phyloP scores from a whole-genome alignment of 2,797 vertebrate genomes.

The Gymnothorax reevesii region DNA sequence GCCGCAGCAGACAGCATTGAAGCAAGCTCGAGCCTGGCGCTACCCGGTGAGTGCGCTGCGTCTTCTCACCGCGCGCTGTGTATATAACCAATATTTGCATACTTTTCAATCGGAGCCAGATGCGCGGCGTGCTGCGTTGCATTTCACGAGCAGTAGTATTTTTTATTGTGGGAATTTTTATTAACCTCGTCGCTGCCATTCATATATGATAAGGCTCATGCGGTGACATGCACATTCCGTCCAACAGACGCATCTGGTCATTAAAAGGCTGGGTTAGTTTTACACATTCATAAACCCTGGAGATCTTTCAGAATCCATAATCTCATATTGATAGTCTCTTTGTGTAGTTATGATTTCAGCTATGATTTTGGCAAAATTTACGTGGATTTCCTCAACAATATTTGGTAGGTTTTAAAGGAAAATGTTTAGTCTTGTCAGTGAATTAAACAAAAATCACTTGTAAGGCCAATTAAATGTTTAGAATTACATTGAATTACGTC shows the following conservation, averaged over 20 bases:
- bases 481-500: conserved; percentile 35
- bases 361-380: background rate
- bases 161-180: conserved; percentile 55
- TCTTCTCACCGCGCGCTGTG: conserved; percentile 48
- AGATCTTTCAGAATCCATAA: background rate
- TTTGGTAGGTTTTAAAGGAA: too few relatives aligned
- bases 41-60: conserved; percentile 70
- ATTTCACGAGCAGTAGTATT: conserved; percentile 65
- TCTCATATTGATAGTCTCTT: background rate
- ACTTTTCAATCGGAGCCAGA: conserved; percentile 49
- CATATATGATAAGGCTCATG: conserved; percentile 50
- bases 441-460: background rate
- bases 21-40: conserved; percentile 51
- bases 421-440: background rate
- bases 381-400: background rate
- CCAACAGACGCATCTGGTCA: conserved; percentile 21
- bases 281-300: background rate
- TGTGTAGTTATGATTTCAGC: background rate
- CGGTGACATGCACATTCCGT: conserved; percentile 36
- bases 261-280: conserved; percentile 31
- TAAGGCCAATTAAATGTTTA: conserved; percentile 33
- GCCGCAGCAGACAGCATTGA: conserved; percentile 60
- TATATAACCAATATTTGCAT: conserved; percentile 58
- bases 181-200: conserved; percentile 64
- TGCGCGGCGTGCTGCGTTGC: conserved; percentile 56